Percentiles rank a stretch among this genome's conserved stretches.
Evolutionary conservation across 2,113 vertebrate species (phyloP).

Genomic region (Pygoscelis antarcticus): DNA sequence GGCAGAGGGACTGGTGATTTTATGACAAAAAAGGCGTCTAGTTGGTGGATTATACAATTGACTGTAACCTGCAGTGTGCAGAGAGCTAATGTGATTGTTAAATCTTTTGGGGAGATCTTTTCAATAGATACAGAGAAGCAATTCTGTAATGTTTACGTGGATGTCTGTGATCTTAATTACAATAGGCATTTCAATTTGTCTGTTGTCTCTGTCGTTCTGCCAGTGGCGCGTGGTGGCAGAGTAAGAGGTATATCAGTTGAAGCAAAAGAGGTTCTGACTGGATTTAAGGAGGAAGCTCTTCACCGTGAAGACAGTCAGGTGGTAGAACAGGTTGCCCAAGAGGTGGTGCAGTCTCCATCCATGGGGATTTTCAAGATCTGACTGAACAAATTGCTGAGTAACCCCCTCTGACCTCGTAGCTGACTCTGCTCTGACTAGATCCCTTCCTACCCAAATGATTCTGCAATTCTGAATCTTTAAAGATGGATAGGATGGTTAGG

Average conservation of each 20-base stretch:
- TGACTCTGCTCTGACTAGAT: neutral
- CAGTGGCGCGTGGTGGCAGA: neutral
- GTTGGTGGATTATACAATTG: neutral
- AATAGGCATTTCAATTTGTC: neutral
- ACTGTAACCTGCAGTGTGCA: neutral
- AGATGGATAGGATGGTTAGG: neutral
- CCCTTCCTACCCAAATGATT: neutral
- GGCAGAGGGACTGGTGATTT: no score
- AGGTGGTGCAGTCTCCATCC: neutral
- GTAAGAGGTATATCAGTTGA: rapidly evolving
- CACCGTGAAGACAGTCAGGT: rapidly evolving
- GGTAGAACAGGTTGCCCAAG: neutral
- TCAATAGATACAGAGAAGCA: neutral
- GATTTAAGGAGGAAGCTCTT: neutral
- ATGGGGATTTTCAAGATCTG: neutral
- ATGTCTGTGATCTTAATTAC: neutral
- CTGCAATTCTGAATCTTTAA: neutral
- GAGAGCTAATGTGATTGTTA: neutral
- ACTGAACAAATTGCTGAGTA: neutral
- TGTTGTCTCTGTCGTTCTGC: neutral
- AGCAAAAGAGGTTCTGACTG: neutral
- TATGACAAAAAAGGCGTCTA: rapidly evolving
- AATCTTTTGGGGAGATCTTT: neutral
- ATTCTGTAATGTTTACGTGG: neutral
- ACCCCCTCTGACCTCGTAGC: neutral